Evolutionary conservation across 1,140 invertebrate species (phyloP), one percentile per base, ranked within the genome.

Genomic region (Monomorium pharaonis): DNA sequence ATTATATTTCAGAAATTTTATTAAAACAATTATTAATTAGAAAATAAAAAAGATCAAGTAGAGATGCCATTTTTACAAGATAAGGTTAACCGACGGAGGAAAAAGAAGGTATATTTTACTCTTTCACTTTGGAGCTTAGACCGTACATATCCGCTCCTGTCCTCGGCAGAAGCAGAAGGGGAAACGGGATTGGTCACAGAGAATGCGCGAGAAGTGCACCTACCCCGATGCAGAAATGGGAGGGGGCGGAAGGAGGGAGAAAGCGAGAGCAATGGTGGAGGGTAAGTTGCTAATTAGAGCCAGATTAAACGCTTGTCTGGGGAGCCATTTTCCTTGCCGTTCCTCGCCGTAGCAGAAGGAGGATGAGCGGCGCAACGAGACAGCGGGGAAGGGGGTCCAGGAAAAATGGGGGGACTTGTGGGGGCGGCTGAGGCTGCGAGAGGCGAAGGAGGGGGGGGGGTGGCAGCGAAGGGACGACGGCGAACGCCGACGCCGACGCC

Each of bases 301-400:
- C 94, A 94, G 94, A 94, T 94, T 94, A 94, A 94, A 94, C 93
- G 94, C 93, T 94, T 94, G 94, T 94, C 93, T 93, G 92, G 94
- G 94, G 93, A 94, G 92, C 93, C 93, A 94, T 94, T 94, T 94
- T 94, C 93, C 91, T 93, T 93, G 91, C 91, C 88, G 92, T 91
- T 91, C 88, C 88, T 87, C 87, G 60, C 76, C 87, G 85, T 88
- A 58, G 51, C 67, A 65, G 80, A 72, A 84, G 56, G 88, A 89
- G 85, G 86, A 89, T 78, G 90, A 86, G 85, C 77, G 74, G 65
- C 62, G 77, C 16, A 62, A 27, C 69, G 37, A 62, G 44, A 85
- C 37, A 16, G 27, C 42, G 56, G 33, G 62, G 65, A 47, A 54
- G 56, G 37, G 14, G 62, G 62, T 0, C 3, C 27, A 84, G 77